Evolutionary conservation across 2,113 vertebrate species (phyloP), one percentile per base, ranked within the genome.

Genomic region (Rhabdomys dilectus): DNA sequence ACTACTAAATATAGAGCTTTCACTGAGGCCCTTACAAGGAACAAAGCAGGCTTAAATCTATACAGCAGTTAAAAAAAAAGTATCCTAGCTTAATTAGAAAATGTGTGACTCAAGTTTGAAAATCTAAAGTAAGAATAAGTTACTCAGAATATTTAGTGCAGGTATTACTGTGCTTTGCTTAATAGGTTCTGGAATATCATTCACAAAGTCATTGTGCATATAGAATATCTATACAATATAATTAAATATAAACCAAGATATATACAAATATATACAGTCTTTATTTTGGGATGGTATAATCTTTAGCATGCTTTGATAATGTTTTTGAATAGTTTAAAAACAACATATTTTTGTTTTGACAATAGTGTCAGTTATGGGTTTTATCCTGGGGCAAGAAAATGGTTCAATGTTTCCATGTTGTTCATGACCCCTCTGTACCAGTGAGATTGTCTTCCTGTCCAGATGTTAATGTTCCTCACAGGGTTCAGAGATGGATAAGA

Each of bases 91-190:
- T 60, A 39, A 6, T 60, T n/a, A 42, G 22, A 42, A 8, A 42
- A 42, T 0, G 21, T 16, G 22, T 84, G 12, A 60, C 1, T 84
- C n/a, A 42, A 85, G n/a, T 29, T 62, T 42, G 12, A 39, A 62
- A 84, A 60, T 29, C 4, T 42, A 42, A 62, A 62, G 22, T 17
- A 62, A 39, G 3, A 16, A 39, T 42, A 39, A 42, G 36, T n/a
- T 1, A 62, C 62, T 39, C 21, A 82, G 53, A 82, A 17, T 42
- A 16, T 42, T 42, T 29, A 36, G 11, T 39, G 5, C 0, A 84
- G 1, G 0, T 26, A 29, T 3, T 60, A 29, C 22, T 39, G 0
- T 39, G 11, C 36, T 62, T 39, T 24, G 34, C 7, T 9, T 6
- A 62, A 39, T 42, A 60, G 1, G 13, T 8, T 16, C 8, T 84